Evolutionary conservation across 2,888 invertebrate species (phyloP).

Genomic region (Amblyteles armatorius): DNA sequence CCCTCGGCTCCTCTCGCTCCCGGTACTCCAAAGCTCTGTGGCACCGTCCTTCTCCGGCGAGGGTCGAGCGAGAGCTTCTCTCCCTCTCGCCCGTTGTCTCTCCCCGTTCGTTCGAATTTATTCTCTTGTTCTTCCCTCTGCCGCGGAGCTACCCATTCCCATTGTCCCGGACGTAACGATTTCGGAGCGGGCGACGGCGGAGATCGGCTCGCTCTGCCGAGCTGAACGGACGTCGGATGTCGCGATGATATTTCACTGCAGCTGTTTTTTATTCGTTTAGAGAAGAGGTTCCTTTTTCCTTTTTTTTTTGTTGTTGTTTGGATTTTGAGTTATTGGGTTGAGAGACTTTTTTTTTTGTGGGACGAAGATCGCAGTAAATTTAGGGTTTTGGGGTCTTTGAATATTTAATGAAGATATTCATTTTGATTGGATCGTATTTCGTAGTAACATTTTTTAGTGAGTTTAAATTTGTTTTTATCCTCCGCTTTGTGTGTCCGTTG

Average conservation of each 20-base stretch:
- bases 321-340: not conserved
- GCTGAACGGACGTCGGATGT: not conserved
- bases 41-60: not conserved
- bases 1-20: constrained; percentile 4
- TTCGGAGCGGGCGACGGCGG: not conserved
- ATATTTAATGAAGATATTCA: not conserved
- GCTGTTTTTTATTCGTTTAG: not conserved
- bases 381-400: not conserved
- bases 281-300: not conserved
- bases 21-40: not conserved
- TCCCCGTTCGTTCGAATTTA: not conserved
- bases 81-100: not conserved
- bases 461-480: not conserved
- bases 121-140: constrained; percentile 4
- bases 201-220: not conserved
- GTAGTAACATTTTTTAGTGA: not conserved
- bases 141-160: not conserved
- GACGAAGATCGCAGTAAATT: not conserved
- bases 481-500: not conserved
- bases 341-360: not conserved
- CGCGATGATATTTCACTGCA: not conserved
- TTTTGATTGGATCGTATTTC: not conserved
- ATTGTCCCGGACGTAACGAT: not conserved
- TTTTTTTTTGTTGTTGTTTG: not conserved
- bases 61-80: not conserved